Conservation (phyloP, 2,888 invertebrate genomes). For the Aelia acuminata region DNA sequence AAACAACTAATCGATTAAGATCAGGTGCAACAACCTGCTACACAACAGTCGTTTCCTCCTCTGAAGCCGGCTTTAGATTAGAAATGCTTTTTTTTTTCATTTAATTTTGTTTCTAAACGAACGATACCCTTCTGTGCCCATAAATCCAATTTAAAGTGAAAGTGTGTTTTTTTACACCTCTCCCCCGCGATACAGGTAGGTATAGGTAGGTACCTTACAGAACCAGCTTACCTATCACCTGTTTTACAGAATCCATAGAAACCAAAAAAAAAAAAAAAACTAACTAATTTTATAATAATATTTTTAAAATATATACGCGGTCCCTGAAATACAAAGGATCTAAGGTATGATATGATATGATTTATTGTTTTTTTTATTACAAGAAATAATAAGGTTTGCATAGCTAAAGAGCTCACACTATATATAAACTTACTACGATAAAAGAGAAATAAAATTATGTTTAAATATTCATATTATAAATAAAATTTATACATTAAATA, state of each 20-base stretch:
- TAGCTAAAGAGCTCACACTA: no score
- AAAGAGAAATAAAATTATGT: no score
- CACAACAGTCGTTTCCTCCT: slow-evolving; percentile 20
- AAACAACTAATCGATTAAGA: slow-evolving; percentile 33
- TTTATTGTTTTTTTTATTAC: no score
- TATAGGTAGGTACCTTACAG: background rate
- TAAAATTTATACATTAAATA: no score
- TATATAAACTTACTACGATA: no score
- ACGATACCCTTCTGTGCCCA: background rate
- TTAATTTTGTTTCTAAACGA: background rate
- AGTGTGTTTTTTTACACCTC: slow-evolving; percentile 19
- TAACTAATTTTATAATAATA: no score
- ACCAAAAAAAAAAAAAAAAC: no score
- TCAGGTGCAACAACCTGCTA: slow-evolving; percentile 46
- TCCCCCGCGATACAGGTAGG: background rate
- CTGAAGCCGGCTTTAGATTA: slow-evolving; percentile 4
- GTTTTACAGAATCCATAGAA: background rate
- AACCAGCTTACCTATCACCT: background rate
- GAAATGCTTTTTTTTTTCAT: slow-evolving; percentile 5
- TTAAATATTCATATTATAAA: no score
- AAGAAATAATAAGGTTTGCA: no score
- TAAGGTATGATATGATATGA: no score
- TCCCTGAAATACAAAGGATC: no score
- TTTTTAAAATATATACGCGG: no score
- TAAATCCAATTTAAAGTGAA: slow-evolving; percentile 40